phyloP scores from a whole-genome alignment of 2,888 invertebrate genomes.

The Orthosia gothica region DNA sequence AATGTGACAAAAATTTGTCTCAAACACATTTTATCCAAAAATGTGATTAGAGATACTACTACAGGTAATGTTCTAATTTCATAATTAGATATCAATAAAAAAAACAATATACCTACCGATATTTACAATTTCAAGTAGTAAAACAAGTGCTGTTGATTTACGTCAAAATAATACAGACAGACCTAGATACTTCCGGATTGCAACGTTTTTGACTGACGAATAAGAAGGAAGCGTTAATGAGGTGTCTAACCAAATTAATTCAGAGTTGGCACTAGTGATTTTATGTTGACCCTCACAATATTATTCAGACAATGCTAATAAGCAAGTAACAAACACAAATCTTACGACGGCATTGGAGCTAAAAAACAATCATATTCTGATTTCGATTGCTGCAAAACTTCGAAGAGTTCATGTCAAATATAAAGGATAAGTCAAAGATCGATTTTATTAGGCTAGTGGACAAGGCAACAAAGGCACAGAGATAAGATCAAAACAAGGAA shows the following conservation, averaged over 20 bases:
- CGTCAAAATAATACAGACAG: constrained; percentile 9
- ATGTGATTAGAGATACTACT: background rate
- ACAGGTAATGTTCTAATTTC: background rate
- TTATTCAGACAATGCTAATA: constrained; percentile 22
- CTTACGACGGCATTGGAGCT: background rate
- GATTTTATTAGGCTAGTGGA: background rate
- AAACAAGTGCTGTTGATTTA: constrained; percentile 1
- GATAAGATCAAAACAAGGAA: background rate
- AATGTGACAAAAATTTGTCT: background rate
- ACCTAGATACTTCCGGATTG: constrained; percentile 21
- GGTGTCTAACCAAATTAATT: constrained; percentile 14
- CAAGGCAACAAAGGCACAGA: background rate
- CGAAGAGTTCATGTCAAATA: background rate
- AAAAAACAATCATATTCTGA: background rate
- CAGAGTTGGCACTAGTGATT: constrained; percentile 2
- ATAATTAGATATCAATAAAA: background rate
- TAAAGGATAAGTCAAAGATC: background rate
- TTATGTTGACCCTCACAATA: constrained; percentile 10
- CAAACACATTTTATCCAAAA: background rate
- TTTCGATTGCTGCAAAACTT: background rate
- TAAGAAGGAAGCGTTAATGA: constrained; percentile 21
- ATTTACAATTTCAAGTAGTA: background rate
- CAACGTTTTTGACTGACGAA: background rate
- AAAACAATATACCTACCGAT: background rate
- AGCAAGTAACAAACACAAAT: background rate